Percentiles rank a stretch among this genome's conserved stretches.
These are phyloP conservation scores for Pantala flavescens DNA, from an alignment of 1,140 invertebrate genomes.

Conservation along the genomic window DNA sequence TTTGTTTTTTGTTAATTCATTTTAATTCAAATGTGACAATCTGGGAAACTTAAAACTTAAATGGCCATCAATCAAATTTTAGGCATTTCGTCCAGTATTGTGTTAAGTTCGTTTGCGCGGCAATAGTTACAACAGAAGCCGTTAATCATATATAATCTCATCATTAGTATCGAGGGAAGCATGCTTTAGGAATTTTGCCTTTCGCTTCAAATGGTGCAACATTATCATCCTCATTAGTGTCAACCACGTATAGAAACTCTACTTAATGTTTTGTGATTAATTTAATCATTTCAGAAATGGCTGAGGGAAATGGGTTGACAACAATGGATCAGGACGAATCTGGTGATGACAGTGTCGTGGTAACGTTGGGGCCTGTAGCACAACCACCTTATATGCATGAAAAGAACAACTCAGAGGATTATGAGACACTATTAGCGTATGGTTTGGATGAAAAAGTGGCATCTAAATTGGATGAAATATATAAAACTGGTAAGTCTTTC, in stretches of 20 bases:
- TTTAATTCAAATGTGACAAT: conserved; percentile 22
- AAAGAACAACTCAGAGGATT: conserved; percentile 64
- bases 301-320: conserved; percentile 83
- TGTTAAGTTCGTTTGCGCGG: background rate
- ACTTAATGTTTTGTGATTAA: background rate
- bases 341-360: conserved; percentile 40
- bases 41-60: background rate
- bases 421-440: conserved; percentile 80
- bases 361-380: conserved; percentile 36
- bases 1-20: conserved; percentile 26
- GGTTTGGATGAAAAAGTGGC: conserved; percentile 90
- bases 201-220: background rate
- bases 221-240: conserved; percentile 18
- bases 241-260: conserved; percentile 15
- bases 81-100: background rate
- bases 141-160: background rate
- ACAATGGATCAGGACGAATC: conserved; percentile 59
- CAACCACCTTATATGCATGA: conserved; percentile 43
- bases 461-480: conserved; percentile 91
- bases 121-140: background rate
- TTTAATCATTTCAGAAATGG: conserved; percentile 56
- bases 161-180: background rate
- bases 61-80: no score
- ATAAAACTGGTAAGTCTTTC: conserved; percentile 65
- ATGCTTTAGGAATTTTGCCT: background rate